phyloP scores from a whole-genome alignment of 2,888 invertebrate species.

The Synergus gifuensis region DNA sequence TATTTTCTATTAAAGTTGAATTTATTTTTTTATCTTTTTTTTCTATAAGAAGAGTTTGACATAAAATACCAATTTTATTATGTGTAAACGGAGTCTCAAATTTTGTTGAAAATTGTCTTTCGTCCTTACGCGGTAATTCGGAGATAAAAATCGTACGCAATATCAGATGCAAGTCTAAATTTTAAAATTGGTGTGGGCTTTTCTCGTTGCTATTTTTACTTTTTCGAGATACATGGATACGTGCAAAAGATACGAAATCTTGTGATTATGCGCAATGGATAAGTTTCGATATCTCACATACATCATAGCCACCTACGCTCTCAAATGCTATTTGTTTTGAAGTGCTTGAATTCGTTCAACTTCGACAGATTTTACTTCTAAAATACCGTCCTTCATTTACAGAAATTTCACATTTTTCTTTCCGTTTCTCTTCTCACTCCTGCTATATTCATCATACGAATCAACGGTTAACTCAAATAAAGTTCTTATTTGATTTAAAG shows the following conservation, averaged over 20 bases:
- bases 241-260: slow-evolving; percentile 36
- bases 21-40: neutral
- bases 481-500: neutral
- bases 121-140: no score
- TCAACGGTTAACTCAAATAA: neutral
- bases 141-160: neutral
- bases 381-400: slow-evolving; percentile 11
- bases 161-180: neutral
- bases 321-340: slow-evolving; percentile 23
- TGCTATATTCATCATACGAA: neutral
- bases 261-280: slow-evolving; percentile 2
- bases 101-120: neutral
- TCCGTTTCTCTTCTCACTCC: neutral
- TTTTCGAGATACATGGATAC: neutral
- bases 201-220: slow-evolving; percentile 8
- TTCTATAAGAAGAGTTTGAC: neutral
- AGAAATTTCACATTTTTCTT: slow-evolving; percentile 1
- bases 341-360: slow-evolving; percentile 17
- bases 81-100: neutral
- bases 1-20: neutral
- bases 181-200: neutral
- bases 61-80: neutral
- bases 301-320: slow-evolving; percentile 4
- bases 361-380: slow-evolving; percentile 21
- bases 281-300: neutral